Evolutionary conservation across 2,888 invertebrate genomes (phyloP).

Genomic region (Ectropis crepuscularia): DNA sequence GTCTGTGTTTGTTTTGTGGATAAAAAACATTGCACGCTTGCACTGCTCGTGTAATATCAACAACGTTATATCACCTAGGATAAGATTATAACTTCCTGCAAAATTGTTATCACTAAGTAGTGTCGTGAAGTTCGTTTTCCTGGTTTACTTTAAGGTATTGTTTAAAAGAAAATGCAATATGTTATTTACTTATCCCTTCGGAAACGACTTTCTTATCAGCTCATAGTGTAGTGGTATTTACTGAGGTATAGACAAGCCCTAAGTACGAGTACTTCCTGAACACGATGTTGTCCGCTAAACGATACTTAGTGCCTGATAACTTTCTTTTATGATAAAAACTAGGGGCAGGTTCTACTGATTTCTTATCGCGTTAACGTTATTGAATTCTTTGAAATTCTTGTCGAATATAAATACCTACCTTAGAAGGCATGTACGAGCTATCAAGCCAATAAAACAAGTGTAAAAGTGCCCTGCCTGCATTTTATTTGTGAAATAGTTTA

Average conservation of each 20-base stretch:
- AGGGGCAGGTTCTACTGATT: constrained; percentile 45
- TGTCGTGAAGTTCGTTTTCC: constrained; percentile 35
- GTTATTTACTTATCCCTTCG: constrained; percentile 31
- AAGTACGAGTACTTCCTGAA: constrained; percentile 61
- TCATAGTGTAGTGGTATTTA: constrained; percentile 54
- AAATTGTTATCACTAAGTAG: constrained; percentile 44
- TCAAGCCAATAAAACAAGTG: too few relatives aligned
- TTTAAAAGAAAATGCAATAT: constrained; percentile 32
- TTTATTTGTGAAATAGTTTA: too few relatives aligned
- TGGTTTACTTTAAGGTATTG: constrained; percentile 30
- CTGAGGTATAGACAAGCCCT: constrained; percentile 56
- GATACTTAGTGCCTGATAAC: constrained; percentile 53
- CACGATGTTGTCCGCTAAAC: constrained; percentile 46
- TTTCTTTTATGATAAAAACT: constrained; percentile 57
- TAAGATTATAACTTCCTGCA: constrained; percentile 55
- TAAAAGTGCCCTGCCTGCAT: too few relatives aligned
- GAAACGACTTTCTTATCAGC: constrained; percentile 53
- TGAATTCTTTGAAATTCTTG: constrained; percentile 5
- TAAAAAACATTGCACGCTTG: constrained; percentile 39
- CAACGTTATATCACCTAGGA: constrained; percentile 45
- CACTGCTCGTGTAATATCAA: constrained; percentile 37
- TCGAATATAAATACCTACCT: too few relatives aligned
- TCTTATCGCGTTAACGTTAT: constrained; percentile 40
- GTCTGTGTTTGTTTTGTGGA: constrained; percentile 45
- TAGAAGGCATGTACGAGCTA: too few relatives aligned